Evolutionary conservation across 2,888 invertebrate species (phyloP).

Genomic region (Fragum whitleyi): DNA sequence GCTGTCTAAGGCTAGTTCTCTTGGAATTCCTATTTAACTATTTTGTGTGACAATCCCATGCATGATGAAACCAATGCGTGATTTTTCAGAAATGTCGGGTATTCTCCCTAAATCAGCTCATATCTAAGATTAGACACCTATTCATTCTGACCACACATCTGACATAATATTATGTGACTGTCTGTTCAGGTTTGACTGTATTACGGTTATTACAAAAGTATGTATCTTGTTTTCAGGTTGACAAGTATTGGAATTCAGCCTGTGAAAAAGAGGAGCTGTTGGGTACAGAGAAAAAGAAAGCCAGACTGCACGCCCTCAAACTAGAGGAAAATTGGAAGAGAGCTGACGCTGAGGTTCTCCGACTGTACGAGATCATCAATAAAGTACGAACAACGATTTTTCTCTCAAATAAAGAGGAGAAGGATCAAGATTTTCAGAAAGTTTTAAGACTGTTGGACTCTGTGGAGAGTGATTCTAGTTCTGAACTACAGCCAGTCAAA

Average conservation of each 20-base stretch:
- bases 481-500: conserved; percentile 43
- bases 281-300: conserved; percentile 68
- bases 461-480: conserved; percentile 8
- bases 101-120: too few relatives aligned
- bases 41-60: too few relatives aligned
- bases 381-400: conserved; percentile 32
- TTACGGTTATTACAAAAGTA: too few relatives aligned
- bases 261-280: conserved; percentile 69
- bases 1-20: too few relatives aligned
- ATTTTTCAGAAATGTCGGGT: too few relatives aligned
- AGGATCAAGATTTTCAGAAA: conserved; percentile 36
- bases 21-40: too few relatives aligned
- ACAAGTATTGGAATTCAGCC: conserved; percentile 56
- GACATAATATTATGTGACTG: too few relatives aligned
- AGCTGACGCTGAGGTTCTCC: conserved; percentile 75
- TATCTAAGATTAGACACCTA: too few relatives aligned
- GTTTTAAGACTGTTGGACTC: conserved; percentile 50
- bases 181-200: too few relatives aligned
- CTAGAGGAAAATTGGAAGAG: conserved; percentile 76
- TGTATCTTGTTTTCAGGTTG: too few relatives aligned
- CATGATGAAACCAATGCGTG: too few relatives aligned
- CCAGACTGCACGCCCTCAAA: conserved; percentile 60
- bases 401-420: background rate
- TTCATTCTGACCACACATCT: too few relatives aligned
- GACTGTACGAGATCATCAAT: conserved; percentile 75